Evolutionary conservation across 1,140 invertebrate genomes (phyloP).

Genomic region (Lucilia cuprina): DNA sequence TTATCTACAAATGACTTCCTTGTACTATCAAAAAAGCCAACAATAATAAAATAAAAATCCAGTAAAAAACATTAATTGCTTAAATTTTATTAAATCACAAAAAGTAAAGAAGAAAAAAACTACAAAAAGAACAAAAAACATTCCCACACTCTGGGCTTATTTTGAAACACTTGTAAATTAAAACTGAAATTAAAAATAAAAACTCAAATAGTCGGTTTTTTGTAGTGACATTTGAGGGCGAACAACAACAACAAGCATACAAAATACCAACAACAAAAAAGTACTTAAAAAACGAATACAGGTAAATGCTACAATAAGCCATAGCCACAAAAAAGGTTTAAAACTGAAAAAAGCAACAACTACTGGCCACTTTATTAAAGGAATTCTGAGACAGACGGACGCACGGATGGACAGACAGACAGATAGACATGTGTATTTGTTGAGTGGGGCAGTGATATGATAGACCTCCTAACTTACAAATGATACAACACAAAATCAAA

Average conservation of each 20-base stretch:
- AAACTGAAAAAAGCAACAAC: not conserved
- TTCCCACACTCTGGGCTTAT: not conserved
- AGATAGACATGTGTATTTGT: not conserved
- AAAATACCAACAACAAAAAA: not conserved
- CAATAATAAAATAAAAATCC: not conserved
- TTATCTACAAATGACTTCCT: too few relatives aligned
- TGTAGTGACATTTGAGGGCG: not conserved
- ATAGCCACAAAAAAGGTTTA: not conserved
- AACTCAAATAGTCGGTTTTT: not conserved
- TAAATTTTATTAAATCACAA: not conserved
- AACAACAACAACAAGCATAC: not conserved
- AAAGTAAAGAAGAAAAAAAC: too few relatives aligned
- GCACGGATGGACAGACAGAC: too few relatives aligned
- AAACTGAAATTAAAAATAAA: not conserved
- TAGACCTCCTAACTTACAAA: not conserved
- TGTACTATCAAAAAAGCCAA: too few relatives aligned
- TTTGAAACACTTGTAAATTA: not conserved
- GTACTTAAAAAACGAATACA: not conserved
- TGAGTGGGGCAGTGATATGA: not conserved
- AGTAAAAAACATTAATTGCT: not conserved
- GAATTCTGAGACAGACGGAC: not conserved
- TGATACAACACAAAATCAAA: not conserved
- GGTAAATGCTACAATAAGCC: not conserved
- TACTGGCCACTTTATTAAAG: not conserved
- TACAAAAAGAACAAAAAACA: not conserved